Conservation (phyloP, 2,113 vertebrate species). For the Perca schrenkii region DNA sequence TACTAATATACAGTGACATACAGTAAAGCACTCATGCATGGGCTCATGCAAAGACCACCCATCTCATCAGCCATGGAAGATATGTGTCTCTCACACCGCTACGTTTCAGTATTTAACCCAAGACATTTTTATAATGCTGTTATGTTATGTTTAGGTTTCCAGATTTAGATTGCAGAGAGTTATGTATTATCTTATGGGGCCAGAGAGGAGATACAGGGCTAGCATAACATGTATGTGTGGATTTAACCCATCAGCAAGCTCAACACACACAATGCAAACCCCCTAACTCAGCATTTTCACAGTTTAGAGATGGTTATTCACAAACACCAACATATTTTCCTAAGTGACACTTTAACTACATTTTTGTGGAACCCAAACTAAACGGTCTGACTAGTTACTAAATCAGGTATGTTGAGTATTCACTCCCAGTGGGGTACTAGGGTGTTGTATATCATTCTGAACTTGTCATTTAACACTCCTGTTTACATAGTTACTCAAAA, state of each 20-base stretch:
- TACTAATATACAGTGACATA: constrained; percentile 27
- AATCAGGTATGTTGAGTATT: constrained; percentile 20
- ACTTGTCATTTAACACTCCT: constrained; percentile 31
- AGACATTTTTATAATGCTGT: constrained; percentile 33
- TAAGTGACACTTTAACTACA: constrained; percentile 46
- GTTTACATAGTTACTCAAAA: constrained; percentile 23
- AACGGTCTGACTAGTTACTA: constrained; percentile 29
- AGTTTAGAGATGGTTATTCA: not conserved
- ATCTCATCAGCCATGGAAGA: constrained; percentile 12
- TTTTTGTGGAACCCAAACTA: constrained; percentile 38
- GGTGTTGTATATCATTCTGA: constrained; percentile 28
- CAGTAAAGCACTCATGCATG: constrained; percentile 18
- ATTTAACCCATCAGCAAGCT: constrained; percentile 28
- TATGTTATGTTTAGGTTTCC: constrained; percentile 52
- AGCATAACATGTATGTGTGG: not conserved
- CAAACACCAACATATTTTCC: constrained; percentile 35
- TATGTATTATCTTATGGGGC: constrained; percentile 40
- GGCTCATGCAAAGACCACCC: constrained; percentile 52
- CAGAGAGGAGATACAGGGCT: constrained; percentile 23
- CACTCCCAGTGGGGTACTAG: not conserved
- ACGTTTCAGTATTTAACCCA: not conserved
- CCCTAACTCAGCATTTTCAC: constrained; percentile 32
- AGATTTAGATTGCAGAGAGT: constrained; percentile 51
- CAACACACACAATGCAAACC: constrained; percentile 14
- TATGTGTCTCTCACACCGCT: constrained; percentile 15